Base-by-base conservation (phyloP, 2,113 vertebrate genomes). In the Cephalopholis sonnerati region DNA sequence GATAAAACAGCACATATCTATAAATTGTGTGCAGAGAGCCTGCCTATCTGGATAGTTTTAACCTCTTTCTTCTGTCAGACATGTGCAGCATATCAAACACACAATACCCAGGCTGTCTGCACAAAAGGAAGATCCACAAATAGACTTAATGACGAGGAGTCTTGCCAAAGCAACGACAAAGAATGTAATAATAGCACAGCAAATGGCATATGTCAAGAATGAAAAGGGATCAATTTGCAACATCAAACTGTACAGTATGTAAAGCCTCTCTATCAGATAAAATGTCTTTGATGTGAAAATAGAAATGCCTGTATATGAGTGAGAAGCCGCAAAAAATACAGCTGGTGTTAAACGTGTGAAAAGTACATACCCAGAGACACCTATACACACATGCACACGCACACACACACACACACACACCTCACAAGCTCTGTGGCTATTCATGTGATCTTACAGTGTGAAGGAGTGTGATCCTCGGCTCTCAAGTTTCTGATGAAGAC, bases 1-100 rank as follows among this genome's bases (percentile, higher is more conserved):
- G 88, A 91, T 94, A 90, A 94, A 93, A 93, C 72, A 55, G 88
- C 91, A 92, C 92, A 88, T 93, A 93, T 94, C 93, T 94, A 92
- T 93, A 90, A 94, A 94, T 84, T 91, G 88, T 74, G 85, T 32
- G 75, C 70, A 32, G 88, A 78, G 65, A 86, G 76, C 72, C 71
- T 76, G 83, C 80, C 85, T 91, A 69, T 87, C 78, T 81, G 89
- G 84, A 88, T 58, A 59, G 80, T 73, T 90, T 87, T 69, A 90
- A 84, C 41, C 63, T 57, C 84, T 87, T 89, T 91, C 72, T 85
- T 75, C 74, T 83, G 81, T 85, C 57, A 48, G 73, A 91, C 92
- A 92, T 84, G 77, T 91, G 90, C 83, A 82, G 70, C 72, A 64
- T 58, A 91, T 90, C 73, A 93, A 81, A 91, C 55, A 67, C 86